Evolutionary conservation across 2,888 invertebrate species (phyloP).

Genomic region (Bimastos eiseni): DNA sequence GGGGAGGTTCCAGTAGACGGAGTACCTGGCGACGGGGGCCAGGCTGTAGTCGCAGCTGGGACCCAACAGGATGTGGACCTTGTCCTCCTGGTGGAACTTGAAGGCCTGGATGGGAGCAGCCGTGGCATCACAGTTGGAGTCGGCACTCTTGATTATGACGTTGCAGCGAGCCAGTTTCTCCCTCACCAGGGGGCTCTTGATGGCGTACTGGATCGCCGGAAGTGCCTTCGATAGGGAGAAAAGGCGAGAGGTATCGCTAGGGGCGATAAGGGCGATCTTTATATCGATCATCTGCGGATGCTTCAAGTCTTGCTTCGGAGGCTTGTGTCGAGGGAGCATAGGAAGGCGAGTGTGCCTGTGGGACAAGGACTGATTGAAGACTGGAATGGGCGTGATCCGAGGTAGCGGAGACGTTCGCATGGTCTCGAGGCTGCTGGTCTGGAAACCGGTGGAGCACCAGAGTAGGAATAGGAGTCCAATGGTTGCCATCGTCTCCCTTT

Average conservation of each 20-base stretch:
- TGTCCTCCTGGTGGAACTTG: conserved; percentile 46
- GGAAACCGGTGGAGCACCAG: background rate
- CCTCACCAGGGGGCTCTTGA: conserved; percentile 22
- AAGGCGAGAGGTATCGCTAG: conserved; percentile 34
- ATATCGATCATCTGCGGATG: conserved; percentile 25
- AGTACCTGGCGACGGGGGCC: conserved; percentile 84
- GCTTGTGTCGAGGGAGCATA: background rate
- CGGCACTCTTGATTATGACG: conserved; percentile 41
- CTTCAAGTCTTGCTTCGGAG: background rate
- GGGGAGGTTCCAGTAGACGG: conserved; percentile 88
- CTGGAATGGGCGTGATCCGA: background rate
- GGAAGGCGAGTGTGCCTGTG: too few species aligned
- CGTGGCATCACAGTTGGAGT: conserved; percentile 43
- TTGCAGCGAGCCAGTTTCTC: conserved; percentile 33
- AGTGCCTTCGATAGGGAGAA: conserved; percentile 39
- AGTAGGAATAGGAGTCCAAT: background rate
- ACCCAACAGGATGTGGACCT: conserved; percentile 53
- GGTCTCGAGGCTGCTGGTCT: background rate
- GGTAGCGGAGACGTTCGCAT: background rate
- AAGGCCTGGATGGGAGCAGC: conserved; percentile 51
- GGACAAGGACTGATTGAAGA: background rate
- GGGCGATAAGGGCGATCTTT: conserved; percentile 35
- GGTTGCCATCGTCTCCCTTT: background rate
- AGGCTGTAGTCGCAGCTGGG: conserved; percentile 69
- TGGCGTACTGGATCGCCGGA: conserved; percentile 41